A percentile compares a stretch with the other conserved stretches of the same genome.
phyloP scores from a whole-genome alignment of 2,888 invertebrate genomes.

The Prionchulus punctatus region DNA sequence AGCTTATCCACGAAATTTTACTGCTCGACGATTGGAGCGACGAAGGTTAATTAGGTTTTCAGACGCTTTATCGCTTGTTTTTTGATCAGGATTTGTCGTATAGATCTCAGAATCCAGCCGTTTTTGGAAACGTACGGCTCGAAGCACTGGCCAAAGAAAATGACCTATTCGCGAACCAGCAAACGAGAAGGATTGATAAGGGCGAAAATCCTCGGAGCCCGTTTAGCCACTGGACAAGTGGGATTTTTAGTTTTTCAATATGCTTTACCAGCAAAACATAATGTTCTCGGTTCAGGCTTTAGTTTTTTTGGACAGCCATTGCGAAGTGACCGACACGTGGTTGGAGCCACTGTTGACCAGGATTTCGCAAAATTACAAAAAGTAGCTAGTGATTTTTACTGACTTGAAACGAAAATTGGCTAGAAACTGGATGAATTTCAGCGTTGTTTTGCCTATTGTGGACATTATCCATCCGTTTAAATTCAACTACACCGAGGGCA shows the following conservation, averaged over 20 bases:
- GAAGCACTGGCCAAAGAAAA: conserved; percentile 30
- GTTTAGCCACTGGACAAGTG: conserved; percentile 65
- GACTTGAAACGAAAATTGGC: not conserved
- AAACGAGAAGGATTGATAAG: conserved; percentile 77
- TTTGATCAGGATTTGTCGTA: too few species aligned
- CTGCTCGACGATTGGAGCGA: conserved; percentile 30
- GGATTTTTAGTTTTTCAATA: not conserved
- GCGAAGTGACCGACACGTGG: conserved; percentile 95
- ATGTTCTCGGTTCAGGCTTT: conserved; percentile 44
- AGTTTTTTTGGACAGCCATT: conserved; percentile 93
- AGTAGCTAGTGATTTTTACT: conserved; percentile 13
- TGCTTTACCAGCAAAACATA: not conserved
- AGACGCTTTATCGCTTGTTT: not conserved
- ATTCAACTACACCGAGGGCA: conserved; percentile 91
- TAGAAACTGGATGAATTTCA: conserved; percentile 34
- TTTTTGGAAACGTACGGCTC: not conserved
- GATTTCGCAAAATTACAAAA: conserved; percentile 66
- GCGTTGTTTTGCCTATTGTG: conserved; percentile 95
- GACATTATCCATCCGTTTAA: conserved; percentile 96
- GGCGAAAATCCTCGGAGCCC: conserved; percentile 76
- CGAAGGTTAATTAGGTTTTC: conserved; percentile 5
- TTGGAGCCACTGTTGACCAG: conserved; percentile 76
- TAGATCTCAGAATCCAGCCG: not conserved
- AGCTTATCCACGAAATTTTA: conserved; percentile 27
- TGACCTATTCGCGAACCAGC: conserved; percentile 50